Percentiles rank a stretch among this genome's conserved stretches.
Evolutionary conservation across 2,113 vertebrate genomes (phyloP).

Genomic region (Trematomus loennbergii): DNA sequence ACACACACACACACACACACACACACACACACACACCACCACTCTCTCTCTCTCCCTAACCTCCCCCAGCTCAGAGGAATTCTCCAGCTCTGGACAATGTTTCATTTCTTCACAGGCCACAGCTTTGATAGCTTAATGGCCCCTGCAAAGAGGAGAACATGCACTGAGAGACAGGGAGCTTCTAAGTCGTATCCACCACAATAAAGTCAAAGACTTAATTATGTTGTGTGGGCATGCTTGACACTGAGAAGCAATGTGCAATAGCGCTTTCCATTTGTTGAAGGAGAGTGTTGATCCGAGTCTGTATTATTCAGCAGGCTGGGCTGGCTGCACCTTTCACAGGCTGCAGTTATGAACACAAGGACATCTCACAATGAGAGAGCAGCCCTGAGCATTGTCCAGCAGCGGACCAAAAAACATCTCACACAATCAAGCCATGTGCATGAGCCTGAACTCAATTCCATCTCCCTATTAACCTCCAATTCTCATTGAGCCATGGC

Average conservation of each 20-base stretch:
- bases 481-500: constrained; percentile 53
- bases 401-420: constrained; percentile 38
- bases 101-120: constrained; percentile 81
- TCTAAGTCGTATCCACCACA: constrained; percentile 37
- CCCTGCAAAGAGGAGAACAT: constrained; percentile 58
- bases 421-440: constrained; percentile 54
- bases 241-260: constrained; percentile 18
- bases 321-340: constrained; percentile 38
- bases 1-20: too few relatives aligned
- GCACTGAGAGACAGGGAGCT: constrained; percentile 37
- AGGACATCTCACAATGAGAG: constrained; percentile 47
- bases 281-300: neutral
- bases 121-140: constrained; percentile 85
- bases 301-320: constrained; percentile 26
- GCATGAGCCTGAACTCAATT: constrained; percentile 49
- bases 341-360: constrained; percentile 36
- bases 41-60: constrained; percentile 40
- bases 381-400: constrained; percentile 68
- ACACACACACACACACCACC: constrained; percentile 3
- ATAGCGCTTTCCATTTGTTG: constrained; percentile 18
- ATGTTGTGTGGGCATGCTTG: constrained; percentile 21
- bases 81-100: constrained; percentile 85
- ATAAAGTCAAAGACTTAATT: constrained; percentile 3
- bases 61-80: constrained; percentile 83
- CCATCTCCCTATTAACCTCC: constrained; percentile 59